These are phyloP conservation scores for Cuniculus paca DNA, from an alignment of 2,797 vertebrate genomes.

Conservation along the genomic window DNA sequence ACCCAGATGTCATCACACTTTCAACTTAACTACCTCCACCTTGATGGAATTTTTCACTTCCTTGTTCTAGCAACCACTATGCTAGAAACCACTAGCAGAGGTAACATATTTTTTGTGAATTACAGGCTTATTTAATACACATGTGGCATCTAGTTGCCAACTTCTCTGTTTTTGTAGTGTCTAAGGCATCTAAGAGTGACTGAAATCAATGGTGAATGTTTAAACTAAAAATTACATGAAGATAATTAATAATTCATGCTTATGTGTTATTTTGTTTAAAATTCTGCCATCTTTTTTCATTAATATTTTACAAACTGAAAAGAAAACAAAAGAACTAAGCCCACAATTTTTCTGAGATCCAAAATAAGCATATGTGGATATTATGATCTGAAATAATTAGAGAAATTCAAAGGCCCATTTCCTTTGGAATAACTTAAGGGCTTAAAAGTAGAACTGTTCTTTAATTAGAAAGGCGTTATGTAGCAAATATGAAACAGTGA, in stretches of 20 bases:
- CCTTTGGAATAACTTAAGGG: conserved; percentile 27
- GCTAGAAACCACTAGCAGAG: conserved; percentile 19
- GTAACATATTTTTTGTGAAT: conserved; percentile 68
- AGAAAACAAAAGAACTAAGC: not conserved
- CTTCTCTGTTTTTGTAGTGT: not conserved
- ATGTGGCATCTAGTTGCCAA: not conserved
- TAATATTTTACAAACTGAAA: not conserved
- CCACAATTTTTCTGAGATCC: not conserved
- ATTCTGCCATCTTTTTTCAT: not conserved
- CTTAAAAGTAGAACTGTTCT: not conserved
- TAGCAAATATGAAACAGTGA: not conserved
- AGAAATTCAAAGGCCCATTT: not conserved
- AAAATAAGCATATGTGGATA: not conserved
- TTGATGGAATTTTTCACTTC: conserved; percentile 11
- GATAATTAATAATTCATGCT: not conserved
- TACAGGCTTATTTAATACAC: conserved; percentile 67
- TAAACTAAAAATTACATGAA: not conserved
- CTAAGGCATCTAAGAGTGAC: not conserved
- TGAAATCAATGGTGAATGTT: not conserved
- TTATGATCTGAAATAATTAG: not conserved
- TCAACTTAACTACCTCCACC: conserved; percentile 56
- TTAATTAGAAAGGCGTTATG: not conserved
- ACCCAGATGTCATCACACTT: not conserved
- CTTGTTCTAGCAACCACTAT: not conserved
- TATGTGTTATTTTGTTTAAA: conserved; percentile 53